A percentile compares a stretch with the other conserved stretches of the same genome.
Evolutionary conservation across 2,888 invertebrate species (phyloP).

Genomic region (Eupithecia exiguata): DNA sequence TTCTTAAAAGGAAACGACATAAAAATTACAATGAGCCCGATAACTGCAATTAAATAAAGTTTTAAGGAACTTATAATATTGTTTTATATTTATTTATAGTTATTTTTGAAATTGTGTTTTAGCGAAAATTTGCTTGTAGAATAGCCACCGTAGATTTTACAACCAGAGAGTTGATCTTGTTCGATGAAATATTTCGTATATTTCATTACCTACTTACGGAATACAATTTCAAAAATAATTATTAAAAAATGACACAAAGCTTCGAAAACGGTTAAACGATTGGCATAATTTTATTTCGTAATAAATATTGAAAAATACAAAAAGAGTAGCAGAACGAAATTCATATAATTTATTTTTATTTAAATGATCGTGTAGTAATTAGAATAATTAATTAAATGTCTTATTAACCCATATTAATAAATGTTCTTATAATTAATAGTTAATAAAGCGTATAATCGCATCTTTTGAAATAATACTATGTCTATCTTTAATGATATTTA

Average conservation of each 20-base stretch:
- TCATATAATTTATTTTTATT: conserved; percentile 35
- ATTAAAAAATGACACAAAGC: conserved; percentile 61
- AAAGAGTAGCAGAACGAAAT: conserved; percentile 39
- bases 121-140: conserved; percentile 20
- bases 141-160: conserved; percentile 11
- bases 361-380: conserved; percentile 51
- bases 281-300: conserved; percentile 64
- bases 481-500: conserved; percentile 68
- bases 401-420: conserved; percentile 60
- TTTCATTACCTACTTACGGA: conserved; percentile 9
- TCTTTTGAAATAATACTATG: conserved; percentile 63
- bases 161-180: background rate
- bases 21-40: conserved; percentile 33
- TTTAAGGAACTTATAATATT: conserved; percentile 42
- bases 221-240: conserved; percentile 54
- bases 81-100: conserved; percentile 33
- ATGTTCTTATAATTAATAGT: conserved; percentile 55
- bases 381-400: conserved; percentile 47
- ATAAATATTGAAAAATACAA: conserved; percentile 56
- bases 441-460: conserved; percentile 49
- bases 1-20: conserved; percentile 39
- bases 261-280: conserved; percentile 74
- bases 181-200: background rate
- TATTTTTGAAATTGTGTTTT: conserved; percentile 38
- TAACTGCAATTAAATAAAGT: conserved; percentile 45